Percentiles rank a stretch among this genome's conserved stretches.
Evolutionary conservation across 2,113 vertebrate genomes (phyloP).

Genomic region (Rousettus leschenaultii): DNA sequence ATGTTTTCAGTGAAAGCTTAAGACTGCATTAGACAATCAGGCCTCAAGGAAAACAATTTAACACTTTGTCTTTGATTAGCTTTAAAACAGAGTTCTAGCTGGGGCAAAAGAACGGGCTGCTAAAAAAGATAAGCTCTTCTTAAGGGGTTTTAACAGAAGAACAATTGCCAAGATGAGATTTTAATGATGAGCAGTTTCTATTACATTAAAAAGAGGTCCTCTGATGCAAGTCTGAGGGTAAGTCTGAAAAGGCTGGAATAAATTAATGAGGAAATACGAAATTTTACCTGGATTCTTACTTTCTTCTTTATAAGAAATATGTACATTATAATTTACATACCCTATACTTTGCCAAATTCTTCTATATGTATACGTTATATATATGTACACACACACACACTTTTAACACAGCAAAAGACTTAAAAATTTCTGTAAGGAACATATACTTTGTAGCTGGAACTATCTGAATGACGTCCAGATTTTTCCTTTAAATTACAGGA

Average conservation of each 20-base stretch:
- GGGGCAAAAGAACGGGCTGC: not conserved
- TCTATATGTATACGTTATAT: not conserved
- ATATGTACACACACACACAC: not conserved
- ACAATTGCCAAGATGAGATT: conserved; percentile 32
- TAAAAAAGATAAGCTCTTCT: not conserved
- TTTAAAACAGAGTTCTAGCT: conserved; percentile 4
- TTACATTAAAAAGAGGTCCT: not conserved
- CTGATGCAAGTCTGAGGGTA: not conserved
- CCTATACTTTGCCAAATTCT: not conserved
- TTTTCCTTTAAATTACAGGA: not conserved
- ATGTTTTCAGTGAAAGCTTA: conserved; percentile 34
- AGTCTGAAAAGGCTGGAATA: not conserved
- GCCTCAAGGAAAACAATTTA: conserved; percentile 52
- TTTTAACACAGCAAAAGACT: not conserved
- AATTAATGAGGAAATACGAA: not conserved
- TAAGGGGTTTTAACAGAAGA: conserved; percentile 1
- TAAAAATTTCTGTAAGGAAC: not conserved
- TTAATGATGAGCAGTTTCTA: not conserved
- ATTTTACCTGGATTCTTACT: conserved; percentile 19
- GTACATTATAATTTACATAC: not conserved
- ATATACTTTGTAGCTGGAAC: not conserved
- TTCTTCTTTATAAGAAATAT: not conserved
- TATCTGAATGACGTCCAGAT: not conserved
- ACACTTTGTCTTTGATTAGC: conserved; percentile 32
- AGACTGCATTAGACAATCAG: not conserved